A percentile compares a stretch with the other conserved stretches of the same genome.
Evolutionary conservation across 2,888 invertebrate genomes (phyloP).

Genomic region (Epistrophe grossulariae): DNA sequence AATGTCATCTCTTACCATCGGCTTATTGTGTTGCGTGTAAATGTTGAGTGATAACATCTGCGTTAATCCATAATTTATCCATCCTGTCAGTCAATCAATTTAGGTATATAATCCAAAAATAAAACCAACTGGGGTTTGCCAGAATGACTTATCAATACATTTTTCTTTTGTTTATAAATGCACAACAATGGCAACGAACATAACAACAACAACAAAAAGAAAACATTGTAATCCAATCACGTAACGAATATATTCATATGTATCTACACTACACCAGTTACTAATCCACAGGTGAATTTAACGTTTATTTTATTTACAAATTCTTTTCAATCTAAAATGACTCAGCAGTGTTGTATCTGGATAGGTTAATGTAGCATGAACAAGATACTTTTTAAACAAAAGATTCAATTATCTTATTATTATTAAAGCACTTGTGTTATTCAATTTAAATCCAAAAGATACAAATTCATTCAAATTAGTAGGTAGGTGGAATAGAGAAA

Average conservation of each 20-base stretch:
- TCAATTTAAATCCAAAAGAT: conserved; percentile 35
- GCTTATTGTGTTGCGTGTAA: conserved; percentile 33
- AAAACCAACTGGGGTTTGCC: conserved; percentile 34
- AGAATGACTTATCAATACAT: not conserved
- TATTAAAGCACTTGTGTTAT: conserved; percentile 31
- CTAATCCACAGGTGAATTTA: conserved; percentile 69
- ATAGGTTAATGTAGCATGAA: not conserved
- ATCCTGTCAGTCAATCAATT: conserved; percentile 44
- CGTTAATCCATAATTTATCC: conserved; percentile 53
- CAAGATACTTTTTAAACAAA: conserved; percentile 26
- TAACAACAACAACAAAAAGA: not conserved
- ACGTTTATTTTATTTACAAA: conserved; percentile 24
- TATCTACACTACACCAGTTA: conserved; percentile 1
- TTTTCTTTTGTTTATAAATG: conserved; percentile 40
- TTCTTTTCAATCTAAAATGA: conserved; percentile 38
- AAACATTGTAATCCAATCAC: conserved; percentile 66
- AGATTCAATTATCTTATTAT: conserved; percentile 22
- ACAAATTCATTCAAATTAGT: conserved; percentile 14
- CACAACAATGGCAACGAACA: too few relatives aligned
- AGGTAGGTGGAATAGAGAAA: not conserved
- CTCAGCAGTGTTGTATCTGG: too few relatives aligned
- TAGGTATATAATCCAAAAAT: conserved; percentile 61
- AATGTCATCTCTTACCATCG: conserved; percentile 50
- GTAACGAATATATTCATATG: conserved; percentile 23
- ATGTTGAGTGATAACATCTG: conserved; percentile 43